Evolutionary conservation across 2,888 invertebrate genomes (phyloP), one percentile per base, ranked within the genome.

Genomic region (Tolmerus cingulatus): DNA sequence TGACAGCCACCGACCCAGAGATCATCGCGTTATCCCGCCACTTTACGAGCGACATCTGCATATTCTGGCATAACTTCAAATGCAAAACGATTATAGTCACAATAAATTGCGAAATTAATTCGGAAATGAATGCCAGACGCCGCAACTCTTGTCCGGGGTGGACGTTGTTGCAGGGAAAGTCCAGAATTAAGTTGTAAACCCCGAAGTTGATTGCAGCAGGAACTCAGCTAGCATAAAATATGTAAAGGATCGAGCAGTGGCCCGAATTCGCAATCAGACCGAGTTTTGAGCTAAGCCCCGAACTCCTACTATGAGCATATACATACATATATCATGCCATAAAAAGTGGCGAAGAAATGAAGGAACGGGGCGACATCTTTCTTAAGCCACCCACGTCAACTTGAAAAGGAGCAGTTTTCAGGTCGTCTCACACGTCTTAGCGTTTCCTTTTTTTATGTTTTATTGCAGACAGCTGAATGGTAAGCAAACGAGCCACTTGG

Each of bases 401-500:
- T 27, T 66, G 66, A 66, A 66, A 66, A 23, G 23, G 66, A 66
- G 66, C 66, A 66, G 23, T 66, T 66, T 8, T 66, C 66, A 27
- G 66, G 14, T 66, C 66, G 27, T 66, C 27, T 66, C 66, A 66
- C 66, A 66, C 66, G 66, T 66, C 66, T 66, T 66, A 66, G 66
- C 2, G 27, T 27, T 46, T 46, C 12, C 16, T 46, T 46, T 46
- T 43, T 46, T 66, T 66, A 23, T 51, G 23, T 66, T 66, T 79
- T 51, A 79, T 79, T 79, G 27, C 51, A 79, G 51, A 23, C 79
- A 51, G 23, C 79, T 79, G 79, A 79, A 79, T 79, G 12, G 55
- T 79, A 51, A 79, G 79, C 30, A 79, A 79, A 51, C 51, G 79
- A 79, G 79, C 19, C 79, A 79, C 79, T 79, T 79, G 79, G 51